A percentile compares a stretch with the other conserved stretches of the same genome.
Evolutionary conservation across 2,113 vertebrate genomes (phyloP).

Genomic region (Lophochroa leadbeateri): DNA sequence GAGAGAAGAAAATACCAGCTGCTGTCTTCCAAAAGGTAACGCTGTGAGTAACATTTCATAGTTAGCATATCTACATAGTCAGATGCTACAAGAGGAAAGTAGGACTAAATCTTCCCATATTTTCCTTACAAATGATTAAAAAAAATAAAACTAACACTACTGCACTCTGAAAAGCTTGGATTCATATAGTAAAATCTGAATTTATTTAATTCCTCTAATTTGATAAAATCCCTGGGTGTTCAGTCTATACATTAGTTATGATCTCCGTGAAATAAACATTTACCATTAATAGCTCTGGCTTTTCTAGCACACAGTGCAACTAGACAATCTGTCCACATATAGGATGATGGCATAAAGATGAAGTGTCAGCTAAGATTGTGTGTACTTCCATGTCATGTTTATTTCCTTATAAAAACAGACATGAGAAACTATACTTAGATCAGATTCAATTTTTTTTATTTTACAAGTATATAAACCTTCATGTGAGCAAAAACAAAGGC

Average conservation of each 20-base stretch:
- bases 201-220: not conserved
- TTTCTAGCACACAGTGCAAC: not conserved
- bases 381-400: not conserved
- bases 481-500: not conserved
- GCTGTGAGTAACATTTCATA: not conserved
- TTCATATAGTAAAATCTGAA: not conserved
- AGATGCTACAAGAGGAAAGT: not conserved
- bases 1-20: conserved; percentile 15
- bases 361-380: not conserved
- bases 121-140: not conserved
- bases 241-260: not conserved
- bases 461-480: not conserved
- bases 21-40: not conserved
- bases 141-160: not conserved
- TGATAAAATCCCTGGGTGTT: not conserved
- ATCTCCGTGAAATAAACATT: not conserved
- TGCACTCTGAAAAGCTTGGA: not conserved
- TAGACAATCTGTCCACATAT: not conserved
- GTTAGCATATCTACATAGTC: not conserved
- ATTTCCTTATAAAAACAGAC: not conserved
- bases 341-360: not conserved
- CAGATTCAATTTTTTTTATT: not conserved
- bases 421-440: not conserved
- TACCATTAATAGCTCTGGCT: not conserved
- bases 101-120: not conserved